Base-by-base conservation (phyloP, 2,888 invertebrate genomes). In the Abscondita cerata region DNA sequence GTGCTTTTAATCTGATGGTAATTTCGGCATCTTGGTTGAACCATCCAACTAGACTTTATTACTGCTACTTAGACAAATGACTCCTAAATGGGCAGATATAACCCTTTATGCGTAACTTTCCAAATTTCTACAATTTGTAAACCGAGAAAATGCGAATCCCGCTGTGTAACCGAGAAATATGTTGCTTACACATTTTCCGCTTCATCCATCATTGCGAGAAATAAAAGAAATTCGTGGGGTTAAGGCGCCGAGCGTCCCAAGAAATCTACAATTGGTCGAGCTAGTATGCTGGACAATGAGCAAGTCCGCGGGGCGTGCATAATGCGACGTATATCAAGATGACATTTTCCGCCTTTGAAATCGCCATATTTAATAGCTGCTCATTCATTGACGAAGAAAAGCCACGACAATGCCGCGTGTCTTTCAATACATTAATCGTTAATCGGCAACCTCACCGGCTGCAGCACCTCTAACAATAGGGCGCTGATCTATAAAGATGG, bases 401-500 rank as follows among this genome's bases (percentile, higher is more conserved):
- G 72, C 69, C 64, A 59, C 68, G 72, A 72, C 74, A 74, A 74
- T 69, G 70, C 71, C 65, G 68, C 68, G 69, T 71, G 69, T 71
- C 73, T 73, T 75, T 74, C 75, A 77, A 76, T 76, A 77, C 77
- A 78, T 78, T 78, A 78, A 78, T 78, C 77, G 77, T 74, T 78
- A 78, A 78, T 78, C 79, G 77, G 76, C 75, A 68, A 75, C 71
- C 71, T 72, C 70, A 69, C 73, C 70, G 73, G 71, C 73, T 73
- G 73, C 75, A 73, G 70, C 70, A 67, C 69, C 68, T 69, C 72
- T 77, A 75, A 79, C 77, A 78, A 79, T 76, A 69, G 76, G 68
- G 63, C 70, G 68, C 70, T 79, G 78, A 79, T 80, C 78, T 78
- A 78, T 79, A 79, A 79, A 79, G 80, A 79, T 78, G 76, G 78